These are phyloP conservation scores for Uloborus diversus DNA, from an alignment of 1,140 invertebrate species.

Conservation along the genomic window DNA sequence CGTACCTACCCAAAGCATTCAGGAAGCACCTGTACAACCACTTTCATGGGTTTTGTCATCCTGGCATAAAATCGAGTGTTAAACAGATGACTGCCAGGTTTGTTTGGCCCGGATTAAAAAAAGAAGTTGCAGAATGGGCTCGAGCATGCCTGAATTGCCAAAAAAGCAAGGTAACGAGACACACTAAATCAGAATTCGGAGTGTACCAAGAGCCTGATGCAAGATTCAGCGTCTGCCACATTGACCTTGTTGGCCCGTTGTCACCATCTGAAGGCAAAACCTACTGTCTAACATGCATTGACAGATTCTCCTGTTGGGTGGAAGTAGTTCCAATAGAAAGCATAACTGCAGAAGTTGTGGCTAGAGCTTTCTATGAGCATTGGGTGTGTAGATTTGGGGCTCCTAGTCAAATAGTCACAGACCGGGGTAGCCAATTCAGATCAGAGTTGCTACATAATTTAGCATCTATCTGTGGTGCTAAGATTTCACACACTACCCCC, in stretches of 20 bases:
- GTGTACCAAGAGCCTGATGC: background rate
- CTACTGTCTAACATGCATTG: constrained; percentile 1
- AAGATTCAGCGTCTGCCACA: background rate
- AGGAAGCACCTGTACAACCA: background rate
- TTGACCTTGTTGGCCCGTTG: constrained; percentile 4
- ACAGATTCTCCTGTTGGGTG: background rate
- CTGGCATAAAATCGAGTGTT: constrained; percentile 28
- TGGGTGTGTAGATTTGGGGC: background rate
- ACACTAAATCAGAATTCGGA: background rate
- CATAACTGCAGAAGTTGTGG: background rate
- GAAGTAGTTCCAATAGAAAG: background rate
- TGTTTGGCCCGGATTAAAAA: constrained; percentile 39
- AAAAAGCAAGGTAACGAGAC: background rate
- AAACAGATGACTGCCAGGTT: constrained; percentile 16
- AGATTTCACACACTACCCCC: constrained; percentile 39
- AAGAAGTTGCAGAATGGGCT: background rate
- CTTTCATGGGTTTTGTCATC: constrained; percentile 29
- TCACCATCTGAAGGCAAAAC: background rate
- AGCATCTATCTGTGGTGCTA: background rate
- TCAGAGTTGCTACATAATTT: background rate
- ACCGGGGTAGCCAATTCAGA: background rate
- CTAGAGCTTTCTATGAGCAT: background rate
- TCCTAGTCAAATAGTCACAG: background rate
- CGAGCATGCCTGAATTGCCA: background rate
- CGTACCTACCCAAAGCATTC: background rate